These are phyloP conservation scores for Mus caroli DNA, from an alignment of 2,797 vertebrate genomes.

Conservation along the genomic window DNA sequence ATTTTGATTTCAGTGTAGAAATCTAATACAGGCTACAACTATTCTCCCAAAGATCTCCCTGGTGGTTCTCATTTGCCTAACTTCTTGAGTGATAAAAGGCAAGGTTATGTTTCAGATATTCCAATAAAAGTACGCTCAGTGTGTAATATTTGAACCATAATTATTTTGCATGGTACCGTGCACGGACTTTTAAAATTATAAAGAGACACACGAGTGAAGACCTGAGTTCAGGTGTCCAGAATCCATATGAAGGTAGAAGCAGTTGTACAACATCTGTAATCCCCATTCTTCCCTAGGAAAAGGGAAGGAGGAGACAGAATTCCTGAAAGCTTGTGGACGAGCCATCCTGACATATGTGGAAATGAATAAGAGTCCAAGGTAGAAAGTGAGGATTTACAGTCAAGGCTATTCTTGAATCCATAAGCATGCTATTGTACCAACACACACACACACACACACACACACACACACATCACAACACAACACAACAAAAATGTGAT, in stretches of 20 bases:
- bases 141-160: not conserved
- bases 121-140: not conserved
- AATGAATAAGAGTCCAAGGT: not conserved
- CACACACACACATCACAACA: not conserved
- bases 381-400: not conserved
- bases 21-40: not conserved
- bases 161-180: not conserved
- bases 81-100: not conserved
- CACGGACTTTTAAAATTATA: not conserved
- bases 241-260: no score
- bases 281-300: not conserved
- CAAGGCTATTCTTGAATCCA: not conserved
- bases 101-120: conserved; percentile 2
- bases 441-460: not conserved
- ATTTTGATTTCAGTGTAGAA: conserved; percentile 15
- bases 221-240: not conserved
- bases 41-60: not conserved
- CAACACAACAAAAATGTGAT: not conserved
- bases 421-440: no score
- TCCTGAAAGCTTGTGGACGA: not conserved
- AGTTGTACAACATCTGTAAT: not conserved
- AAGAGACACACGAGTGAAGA: not conserved
- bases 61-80: not conserved
- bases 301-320: not conserved
- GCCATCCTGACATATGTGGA: not conserved